Evolutionary conservation across 2,113 vertebrate genomes (phyloP).

Genomic region (Crotalus helleri): DNA sequence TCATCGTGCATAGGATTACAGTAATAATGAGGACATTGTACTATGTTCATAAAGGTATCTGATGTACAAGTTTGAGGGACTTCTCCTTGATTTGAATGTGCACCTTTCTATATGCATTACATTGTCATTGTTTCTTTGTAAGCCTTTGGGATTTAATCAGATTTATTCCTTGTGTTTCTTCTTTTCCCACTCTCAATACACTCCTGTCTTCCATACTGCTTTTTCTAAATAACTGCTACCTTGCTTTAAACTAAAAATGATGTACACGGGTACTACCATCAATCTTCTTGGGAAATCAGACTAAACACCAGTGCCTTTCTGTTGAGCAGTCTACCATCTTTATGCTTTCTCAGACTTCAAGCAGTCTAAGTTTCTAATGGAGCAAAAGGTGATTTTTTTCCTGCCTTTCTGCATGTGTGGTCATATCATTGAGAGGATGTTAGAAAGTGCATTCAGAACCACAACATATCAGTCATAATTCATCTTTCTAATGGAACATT

Average conservation of each 20-base stretch:
- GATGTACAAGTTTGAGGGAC: not conserved
- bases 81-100: conserved; percentile 11
- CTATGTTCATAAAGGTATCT: not conserved
- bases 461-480: conserved; percentile 42
- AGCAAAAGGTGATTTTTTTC: conserved; percentile 88
- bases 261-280: conserved; percentile 66
- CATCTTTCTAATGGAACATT: conserved; percentile 23
- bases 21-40: not conserved
- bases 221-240: conserved; percentile 72
- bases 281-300: conserved; percentile 77
- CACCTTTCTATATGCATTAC: conserved; percentile 15
- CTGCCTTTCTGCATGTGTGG: conserved; percentile 72
- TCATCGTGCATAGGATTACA: not conserved
- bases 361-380: conserved; percentile 96
- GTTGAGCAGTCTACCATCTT: conserved; percentile 98
- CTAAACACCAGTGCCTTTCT: conserved; percentile 90
- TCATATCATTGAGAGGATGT: conserved; percentile 51
- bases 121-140: conserved; percentile 38
- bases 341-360: conserved; percentile 99
- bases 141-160: conserved; percentile 65
- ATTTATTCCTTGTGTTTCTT: conserved; percentile 74
- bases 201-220: conserved; percentile 59
- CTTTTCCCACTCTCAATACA: conserved; percentile 61
- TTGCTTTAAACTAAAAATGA: conserved; percentile 69
- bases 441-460: conserved; percentile 42